A percentile compares a stretch with the other conserved stretches of the same genome.
These are phyloP conservation scores for Platycnemis pennipes DNA, from an alignment of 2,888 invertebrate species.

Conservation along the genomic window DNA sequence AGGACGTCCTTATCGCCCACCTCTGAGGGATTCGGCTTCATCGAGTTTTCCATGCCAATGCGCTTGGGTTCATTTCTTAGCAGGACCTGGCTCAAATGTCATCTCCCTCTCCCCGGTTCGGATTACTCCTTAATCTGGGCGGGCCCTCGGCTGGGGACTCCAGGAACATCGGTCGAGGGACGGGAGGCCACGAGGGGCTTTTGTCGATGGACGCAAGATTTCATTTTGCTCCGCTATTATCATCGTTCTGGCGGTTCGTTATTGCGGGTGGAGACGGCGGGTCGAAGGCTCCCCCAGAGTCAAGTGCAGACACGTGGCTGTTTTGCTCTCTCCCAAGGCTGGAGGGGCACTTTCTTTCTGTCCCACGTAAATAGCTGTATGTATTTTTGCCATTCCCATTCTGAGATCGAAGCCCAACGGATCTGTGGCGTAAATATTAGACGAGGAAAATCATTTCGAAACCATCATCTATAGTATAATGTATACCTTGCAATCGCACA, in stretches of 20 bases:
- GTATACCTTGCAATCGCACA: too few relatives aligned
- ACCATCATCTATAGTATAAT: too few relatives aligned
- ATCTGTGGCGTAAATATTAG: too few relatives aligned
- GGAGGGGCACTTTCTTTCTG: too few relatives aligned
- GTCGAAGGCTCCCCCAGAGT: neutral
- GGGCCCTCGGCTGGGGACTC: neutral
- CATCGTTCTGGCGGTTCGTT: too few relatives aligned
- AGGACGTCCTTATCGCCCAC: constrained; percentile 13
- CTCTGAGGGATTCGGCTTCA: neutral
- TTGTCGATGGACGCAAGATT: neutral
- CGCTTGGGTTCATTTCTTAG: constrained; percentile 51
- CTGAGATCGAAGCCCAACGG: too few relatives aligned
- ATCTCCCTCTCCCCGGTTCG: neutral
- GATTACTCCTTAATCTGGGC: neutral
- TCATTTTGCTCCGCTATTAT: neutral
- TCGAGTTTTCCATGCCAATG: constrained; percentile 47
- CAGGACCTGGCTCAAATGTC: constrained; percentile 36
- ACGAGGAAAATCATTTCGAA: too few relatives aligned
- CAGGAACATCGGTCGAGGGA: neutral
- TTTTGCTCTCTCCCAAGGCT: too few relatives aligned
- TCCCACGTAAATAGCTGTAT: too few relatives aligned
- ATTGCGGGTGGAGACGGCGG: neutral
- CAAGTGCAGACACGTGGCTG: neutral
- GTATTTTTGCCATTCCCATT: too few relatives aligned
- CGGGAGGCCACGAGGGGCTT: neutral